Evolutionary conservation across 2,888 invertebrate species (phyloP), one percentile per base, ranked within the genome.

Genomic region (Steromphala cineraria): DNA sequence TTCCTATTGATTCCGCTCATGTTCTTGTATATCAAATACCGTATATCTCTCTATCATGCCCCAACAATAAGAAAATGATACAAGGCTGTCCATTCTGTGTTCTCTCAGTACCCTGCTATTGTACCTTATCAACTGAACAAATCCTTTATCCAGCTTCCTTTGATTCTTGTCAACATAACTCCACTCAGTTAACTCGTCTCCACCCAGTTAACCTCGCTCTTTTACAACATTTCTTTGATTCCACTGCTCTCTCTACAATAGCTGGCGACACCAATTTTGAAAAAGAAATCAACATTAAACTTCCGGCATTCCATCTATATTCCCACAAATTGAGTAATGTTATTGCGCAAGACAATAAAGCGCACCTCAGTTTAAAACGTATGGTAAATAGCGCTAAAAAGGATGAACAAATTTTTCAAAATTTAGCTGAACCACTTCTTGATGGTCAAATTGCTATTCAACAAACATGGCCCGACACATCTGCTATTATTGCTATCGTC

Each of bases 381-480:
- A 56, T 56, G n/a, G 56, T 21, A 21, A n/a, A 8, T 21, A 15
- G 56, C 8, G 55, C 8, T 21, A 56, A 56, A 56, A 0, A n/a
- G 15, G 56, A 56, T 56, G 3, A n/a, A 21, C n/a, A n/a, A 10
- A 56, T 56, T 21, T 56, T 56, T 21, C n/a, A 56, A 21, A 56
- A n/a, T 56, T n/a, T n/a, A 56, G 56, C 56, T 56, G 56, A 56
- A 56, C 56, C 56, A n/a, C 56, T 56, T 21, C 56, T 56, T n/a
- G 56, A 56, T n/a, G 56, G 56, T 56, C 21, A 56, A n/a, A 56
- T 56, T 8, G 8, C 56, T 56, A 21, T 17, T n/a, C n/a, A n/a
- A 2, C n/a, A 21, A n/a, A 21, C 17, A n/a, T 56, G n/a, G 56
- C 56, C 56, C n/a, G 21, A 56, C 56, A 56, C 56, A 56, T 36